Evolutionary conservation across 2,888 invertebrate genomes (phyloP).

Genomic region (Deilephila elpenor): DNA sequence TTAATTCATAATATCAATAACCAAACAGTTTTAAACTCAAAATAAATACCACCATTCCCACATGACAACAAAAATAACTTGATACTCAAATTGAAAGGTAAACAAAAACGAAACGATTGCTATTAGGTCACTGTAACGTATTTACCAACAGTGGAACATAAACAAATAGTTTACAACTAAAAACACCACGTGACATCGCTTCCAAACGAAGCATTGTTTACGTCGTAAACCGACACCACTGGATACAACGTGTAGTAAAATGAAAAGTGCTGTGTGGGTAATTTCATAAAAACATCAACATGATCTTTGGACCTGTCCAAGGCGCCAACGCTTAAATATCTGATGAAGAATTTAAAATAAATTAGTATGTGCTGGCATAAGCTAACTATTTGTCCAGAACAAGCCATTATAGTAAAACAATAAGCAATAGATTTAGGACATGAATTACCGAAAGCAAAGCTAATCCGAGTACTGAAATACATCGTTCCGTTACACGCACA

Average conservation of each 20-base stretch:
- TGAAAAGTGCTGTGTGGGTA: not conserved
- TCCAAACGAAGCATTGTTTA: conserved; percentile 15
- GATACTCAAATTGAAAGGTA: too few relatives aligned
- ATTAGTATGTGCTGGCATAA: not conserved
- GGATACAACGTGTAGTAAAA: conserved; percentile 11
- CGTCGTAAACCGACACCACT: not conserved
- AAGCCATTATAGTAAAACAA: too few relatives aligned
- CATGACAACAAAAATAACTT: too few relatives aligned
- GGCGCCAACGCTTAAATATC: not conserved
- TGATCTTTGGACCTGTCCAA: conserved; percentile 5
- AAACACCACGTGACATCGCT: not conserved
- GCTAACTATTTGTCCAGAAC: not conserved
- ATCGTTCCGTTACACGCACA: too few relatives aligned
- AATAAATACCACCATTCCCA: too few relatives aligned
- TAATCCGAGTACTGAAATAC: too few relatives aligned
- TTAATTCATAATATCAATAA: too few relatives aligned
- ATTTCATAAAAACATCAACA: conserved; percentile 3
- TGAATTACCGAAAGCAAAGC: too few relatives aligned
- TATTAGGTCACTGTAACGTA: not conserved
- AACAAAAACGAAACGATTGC: not conserved
- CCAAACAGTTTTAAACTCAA: too few relatives aligned
- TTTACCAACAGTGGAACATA: not conserved
- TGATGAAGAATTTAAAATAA: too few relatives aligned
- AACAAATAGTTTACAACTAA: not conserved
- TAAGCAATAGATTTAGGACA: too few relatives aligned